These are phyloP conservation scores for Pristionchus pacificus DNA, from an alignment of 1,140 invertebrate genomes.

Conservation along the genomic window DNA sequence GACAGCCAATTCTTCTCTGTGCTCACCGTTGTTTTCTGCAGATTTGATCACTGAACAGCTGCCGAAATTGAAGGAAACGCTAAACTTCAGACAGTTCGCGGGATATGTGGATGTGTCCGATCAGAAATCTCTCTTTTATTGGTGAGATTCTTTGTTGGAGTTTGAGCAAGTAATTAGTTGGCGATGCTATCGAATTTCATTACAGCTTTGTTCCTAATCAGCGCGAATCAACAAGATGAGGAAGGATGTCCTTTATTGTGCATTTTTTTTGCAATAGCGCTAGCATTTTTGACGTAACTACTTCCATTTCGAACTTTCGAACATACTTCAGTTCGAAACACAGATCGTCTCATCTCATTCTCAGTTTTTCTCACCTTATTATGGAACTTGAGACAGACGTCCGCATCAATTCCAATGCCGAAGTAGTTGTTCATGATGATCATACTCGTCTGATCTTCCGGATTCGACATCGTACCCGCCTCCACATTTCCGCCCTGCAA, in stretches of 20 bases:
- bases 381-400: conserved; percentile 95
- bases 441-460: conserved; percentile 96
- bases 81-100: neutral
- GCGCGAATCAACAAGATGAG: no score
- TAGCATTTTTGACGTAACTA: neutral
- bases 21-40: no score
- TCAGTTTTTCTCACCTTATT: conserved; percentile 58
- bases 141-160: neutral
- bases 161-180: no score
- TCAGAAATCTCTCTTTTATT: neutral
- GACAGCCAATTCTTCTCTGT: no score
- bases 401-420: conserved; percentile 96
- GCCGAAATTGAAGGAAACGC: neutral
- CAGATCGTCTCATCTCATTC: neutral
- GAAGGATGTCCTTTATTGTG: neutral
- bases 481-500: no score
- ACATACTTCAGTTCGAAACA: neutral
- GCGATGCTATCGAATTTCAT: no score
- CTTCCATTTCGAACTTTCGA: neutral
- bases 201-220: no score
- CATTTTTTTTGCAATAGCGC: neutral
- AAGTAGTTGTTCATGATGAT: conserved; percentile 99
- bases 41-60: neutral
- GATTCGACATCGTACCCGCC: conserved; percentile 66
- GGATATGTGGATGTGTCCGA: neutral